Conservation (phyloP, 2,888 invertebrate species). For the Parnassius glacialis region DNA sequence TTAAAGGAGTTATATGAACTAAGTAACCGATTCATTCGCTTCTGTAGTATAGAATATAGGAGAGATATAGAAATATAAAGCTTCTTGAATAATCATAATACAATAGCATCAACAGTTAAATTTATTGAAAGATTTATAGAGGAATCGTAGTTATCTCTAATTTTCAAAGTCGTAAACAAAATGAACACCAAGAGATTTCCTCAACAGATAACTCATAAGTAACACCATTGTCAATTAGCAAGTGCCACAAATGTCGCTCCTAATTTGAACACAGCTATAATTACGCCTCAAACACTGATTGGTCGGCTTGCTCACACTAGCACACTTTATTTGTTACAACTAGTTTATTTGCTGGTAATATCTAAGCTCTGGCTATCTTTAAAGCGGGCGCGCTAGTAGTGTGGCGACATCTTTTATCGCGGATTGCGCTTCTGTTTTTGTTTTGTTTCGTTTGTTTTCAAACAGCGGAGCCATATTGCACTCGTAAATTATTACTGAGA, state of each 20-base stretch:
- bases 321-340: constrained; percentile 45
- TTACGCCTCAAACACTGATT: constrained; percentile 65
- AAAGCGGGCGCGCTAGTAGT: constrained; percentile 58
- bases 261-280: constrained; percentile 76
- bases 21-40: constrained; percentile 35
- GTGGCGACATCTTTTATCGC: constrained; percentile 76
- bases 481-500: constrained; percentile 73
- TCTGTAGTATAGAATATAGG: background rate
- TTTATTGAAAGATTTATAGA: no score
- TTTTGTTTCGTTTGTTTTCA: constrained; percentile 67
- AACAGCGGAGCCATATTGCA: constrained; percentile 71
- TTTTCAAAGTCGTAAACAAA: constrained; percentile 11
- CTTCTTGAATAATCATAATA: no score
- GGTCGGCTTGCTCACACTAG: constrained; percentile 46
- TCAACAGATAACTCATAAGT: constrained; percentile 58
- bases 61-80: no score
- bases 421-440: constrained; percentile 65
- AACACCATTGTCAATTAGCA: constrained; percentile 73
- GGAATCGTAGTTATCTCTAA: background rate
- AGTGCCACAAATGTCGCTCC: constrained; percentile 63
- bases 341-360: constrained; percentile 54
- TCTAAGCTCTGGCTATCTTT: constrained; percentile 61
- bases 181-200: constrained; percentile 34
- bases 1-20: constrained; percentile 45
- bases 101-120: no score